Base-by-base conservation (phyloP, 2,888 invertebrate genomes). In the Drosophila subquinaria region DNA sequence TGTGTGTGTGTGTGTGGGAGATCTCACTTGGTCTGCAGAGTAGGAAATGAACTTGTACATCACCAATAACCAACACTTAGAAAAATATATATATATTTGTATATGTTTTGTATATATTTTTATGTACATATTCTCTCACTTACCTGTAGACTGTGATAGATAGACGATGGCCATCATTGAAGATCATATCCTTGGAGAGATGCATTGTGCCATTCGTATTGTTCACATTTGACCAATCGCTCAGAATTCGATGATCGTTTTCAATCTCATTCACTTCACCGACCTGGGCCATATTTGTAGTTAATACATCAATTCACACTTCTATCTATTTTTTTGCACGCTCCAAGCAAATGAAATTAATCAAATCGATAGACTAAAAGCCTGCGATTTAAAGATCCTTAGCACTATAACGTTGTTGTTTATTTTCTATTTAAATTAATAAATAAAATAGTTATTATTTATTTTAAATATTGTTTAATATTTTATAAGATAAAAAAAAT, bases 101-200 rank as follows among this genome's bases (percentile, higher is more conserved):
- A n/a, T 35, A 62, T 5, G 27, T 6, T 35, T 35, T 6, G 13
- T 27, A n/a, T 9, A 3, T 23, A 10, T 13, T 8, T 5, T 13
- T 36, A n/a, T 17, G 1, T 1, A 5, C 11, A 1, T 38, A 2
- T 10, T 30, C 2, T 53, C 17, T 36, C 30, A 79, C 90, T 90
- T 67, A 93, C 93, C 93, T 93, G 74, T 98, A 98, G 69, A 96
- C 96, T 30, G 95, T 94, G 78, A 98, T 97, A 15, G 97, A 96
- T 57, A 98, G 94, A 89, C 96, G 93, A 91, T 97, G 97, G 0
- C 97, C 97, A 76, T 96, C 96, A 92, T 97, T 97, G 92, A 98
- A 98, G 38, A 94, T 94, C 97, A 98, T 97, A 85, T 97, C 96
- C 88, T 92, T 91, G n/a, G 93, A 92, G 42, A 90, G 79, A 57